A percentile compares a stretch with the other conserved stretches of the same genome.
These are phyloP conservation scores for Neogale vison DNA, from an alignment of 2,113 vertebrate genomes.

Conservation along the genomic window DNA sequence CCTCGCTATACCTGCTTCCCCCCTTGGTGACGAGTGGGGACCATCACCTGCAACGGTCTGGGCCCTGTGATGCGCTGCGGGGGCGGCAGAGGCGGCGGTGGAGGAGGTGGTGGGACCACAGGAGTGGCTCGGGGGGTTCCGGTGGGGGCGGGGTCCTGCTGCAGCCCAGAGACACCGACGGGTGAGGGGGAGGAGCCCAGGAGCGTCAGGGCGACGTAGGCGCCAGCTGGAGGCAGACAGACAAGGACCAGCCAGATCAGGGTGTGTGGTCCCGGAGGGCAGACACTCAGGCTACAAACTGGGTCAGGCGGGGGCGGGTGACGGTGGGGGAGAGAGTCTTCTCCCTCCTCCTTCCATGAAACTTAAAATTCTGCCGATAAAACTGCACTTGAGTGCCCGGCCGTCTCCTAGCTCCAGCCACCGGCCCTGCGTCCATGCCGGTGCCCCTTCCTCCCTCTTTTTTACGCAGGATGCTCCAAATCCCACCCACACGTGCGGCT, in stretches of 20 bases:
- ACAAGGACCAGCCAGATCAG: background rate
- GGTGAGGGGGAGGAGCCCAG: conserved; percentile 88
- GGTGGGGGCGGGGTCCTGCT: conserved; percentile 67
- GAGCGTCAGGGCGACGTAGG: conserved; percentile 93
- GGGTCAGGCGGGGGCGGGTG: too few species aligned
- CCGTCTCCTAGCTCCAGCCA: background rate
- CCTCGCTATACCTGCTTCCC: background rate
- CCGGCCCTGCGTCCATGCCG: background rate
- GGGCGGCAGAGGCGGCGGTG: conserved; percentile 83
- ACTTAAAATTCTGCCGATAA: background rate
- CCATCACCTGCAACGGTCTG: conserved; percentile 90
- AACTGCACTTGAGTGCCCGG: background rate
- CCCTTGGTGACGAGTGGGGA: background rate
- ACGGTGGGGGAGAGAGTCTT: background rate
- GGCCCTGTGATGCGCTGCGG: conserved; percentile 92
- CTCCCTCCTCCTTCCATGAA: background rate
- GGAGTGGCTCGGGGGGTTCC: conserved; percentile 81
- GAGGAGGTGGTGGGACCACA: conserved; percentile 83
- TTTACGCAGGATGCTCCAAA: background rate
- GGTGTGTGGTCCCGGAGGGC: background rate
- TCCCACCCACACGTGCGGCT: background rate
- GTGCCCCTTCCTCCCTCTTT: background rate
- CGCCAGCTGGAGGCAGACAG: conserved; percentile 85
- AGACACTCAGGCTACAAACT: background rate
- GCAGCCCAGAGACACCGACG: conserved; percentile 58